Percentiles rank a stretch among this genome's conserved stretches.
Conservation (phyloP, 1,140 invertebrate species). For the Popillia japonica region DNA sequence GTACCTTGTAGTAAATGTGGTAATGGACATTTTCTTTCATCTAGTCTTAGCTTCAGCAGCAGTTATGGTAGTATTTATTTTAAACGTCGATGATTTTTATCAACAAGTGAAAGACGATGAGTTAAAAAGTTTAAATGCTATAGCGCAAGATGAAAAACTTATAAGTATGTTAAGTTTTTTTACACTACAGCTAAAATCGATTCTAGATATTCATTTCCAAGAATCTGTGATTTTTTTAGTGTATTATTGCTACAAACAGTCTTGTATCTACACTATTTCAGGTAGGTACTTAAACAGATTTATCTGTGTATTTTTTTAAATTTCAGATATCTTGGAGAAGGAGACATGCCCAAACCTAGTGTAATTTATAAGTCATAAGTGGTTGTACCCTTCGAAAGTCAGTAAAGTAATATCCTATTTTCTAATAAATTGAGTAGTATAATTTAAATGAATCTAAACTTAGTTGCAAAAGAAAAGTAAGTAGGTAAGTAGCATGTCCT, state of each 20-base stretch:
- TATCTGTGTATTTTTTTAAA: no score
- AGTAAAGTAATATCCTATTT: no score
- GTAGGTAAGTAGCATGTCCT: no score
- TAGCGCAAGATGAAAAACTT: background rate
- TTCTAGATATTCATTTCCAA: background rate
- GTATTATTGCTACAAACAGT: no score
- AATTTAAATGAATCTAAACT: no score
- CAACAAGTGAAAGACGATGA: background rate
- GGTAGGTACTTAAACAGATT: no score
- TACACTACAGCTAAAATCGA: background rate
- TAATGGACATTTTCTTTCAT: constrained; percentile 33
- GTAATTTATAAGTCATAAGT: background rate
- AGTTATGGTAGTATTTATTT: constrained; percentile 17
- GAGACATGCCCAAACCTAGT: background rate
- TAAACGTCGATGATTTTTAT: constrained; percentile 31
- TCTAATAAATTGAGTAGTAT: no score
- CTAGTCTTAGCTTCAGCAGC: constrained; percentile 16
- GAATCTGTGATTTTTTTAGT: no score
- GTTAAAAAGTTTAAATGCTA: background rate
- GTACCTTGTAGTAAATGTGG: constrained; percentile 3
- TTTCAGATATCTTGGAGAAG: background rate
- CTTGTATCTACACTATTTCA: no score
- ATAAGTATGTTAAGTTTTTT: background rate
- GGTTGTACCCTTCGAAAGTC: no score
- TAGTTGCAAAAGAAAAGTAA: no score